Base-by-base conservation (phyloP, 2,888 invertebrate species). In the Caprella mutica region DNA sequence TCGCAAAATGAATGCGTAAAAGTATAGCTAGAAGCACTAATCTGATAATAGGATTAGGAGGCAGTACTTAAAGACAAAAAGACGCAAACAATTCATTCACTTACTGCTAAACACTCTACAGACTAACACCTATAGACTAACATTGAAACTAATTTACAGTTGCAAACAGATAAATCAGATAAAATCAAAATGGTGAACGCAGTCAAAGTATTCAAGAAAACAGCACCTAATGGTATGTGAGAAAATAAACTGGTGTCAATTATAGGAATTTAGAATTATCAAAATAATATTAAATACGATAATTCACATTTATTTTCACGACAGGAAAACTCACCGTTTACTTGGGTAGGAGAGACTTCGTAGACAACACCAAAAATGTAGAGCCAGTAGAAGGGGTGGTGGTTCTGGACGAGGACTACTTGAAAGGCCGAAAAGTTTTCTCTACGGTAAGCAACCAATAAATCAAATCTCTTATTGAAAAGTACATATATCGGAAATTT, bases 181-280 rank as follows among this genome's bases (percentile, higher is more conserved):
- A n/a, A n/a, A n/a, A 48, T 33, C 35, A 43, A 57, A 33, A 67
- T 67, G 67, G 87, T 90, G 72, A 88, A 87, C 68, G 88, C 90
- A 69, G 84, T 91, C 56, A 90, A 90, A 78, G 90, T 91, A 70
- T 91, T 86, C 75, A 91, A 91, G 74, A 91, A 91, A 77, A 85
- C 87, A 66, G 87, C 90, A 64, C 91, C 91, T 61, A 91, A 91
- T 82, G 90, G 90, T 78, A 56, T 30, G n/a, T 9, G 5, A 3
- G n/a, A 27, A 26, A 21, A 12, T 21, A 9, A 2, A 9, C 12
- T 40, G 17, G 21, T 40, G 40, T 8, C 40, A 17, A 1, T n/a
- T 19, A 2, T 33, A 33, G 33, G 17, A 35, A 35, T 35, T 14
- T 14, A 14, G 35, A 14, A 35, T 14, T 35, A 14, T 14, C 35